Evolutionary conservation across 1,140 invertebrate genomes (phyloP).

Genomic region (Tyrophagus putrescentiae): DNA sequence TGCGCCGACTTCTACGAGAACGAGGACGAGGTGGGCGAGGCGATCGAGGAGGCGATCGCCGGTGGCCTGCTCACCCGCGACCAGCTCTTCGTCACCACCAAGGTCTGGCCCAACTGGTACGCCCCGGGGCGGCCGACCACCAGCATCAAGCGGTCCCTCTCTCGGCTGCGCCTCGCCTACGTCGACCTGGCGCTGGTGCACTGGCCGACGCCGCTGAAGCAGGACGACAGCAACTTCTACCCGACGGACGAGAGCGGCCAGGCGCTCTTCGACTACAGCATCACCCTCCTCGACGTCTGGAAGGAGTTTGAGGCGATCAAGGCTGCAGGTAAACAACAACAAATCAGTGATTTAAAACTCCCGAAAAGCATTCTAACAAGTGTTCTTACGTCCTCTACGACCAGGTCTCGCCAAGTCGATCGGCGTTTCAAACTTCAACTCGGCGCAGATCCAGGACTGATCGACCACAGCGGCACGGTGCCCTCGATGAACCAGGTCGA

Average conservation of each 20-base stretch:
- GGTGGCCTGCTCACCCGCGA: conserved; percentile 58
- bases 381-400: background rate
- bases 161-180: conserved; percentile 52
- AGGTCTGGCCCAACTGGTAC: conserved; percentile 49
- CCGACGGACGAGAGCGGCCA: conserved; percentile 33
- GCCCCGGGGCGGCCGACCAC: conserved; percentile 45
- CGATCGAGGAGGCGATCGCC: conserved; percentile 50
- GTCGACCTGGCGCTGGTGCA: conserved; percentile 68
- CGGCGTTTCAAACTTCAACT: conserved; percentile 82
- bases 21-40: conserved; percentile 65
- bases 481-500: conserved; percentile 57
- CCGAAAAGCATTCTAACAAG: background rate
- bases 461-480: conserved; percentile 49
- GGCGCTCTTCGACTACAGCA: background rate
- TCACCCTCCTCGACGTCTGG: conserved; percentile 8
- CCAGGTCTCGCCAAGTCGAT: conserved; percentile 57
- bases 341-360: conserved; percentile 43
- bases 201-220: conserved; percentile 51
- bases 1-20: conserved; percentile 72
- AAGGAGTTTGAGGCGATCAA: conserved; percentile 7
- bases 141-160: conserved; percentile 47
- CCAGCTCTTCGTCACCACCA: conserved; percentile 60
- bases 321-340: conserved; percentile 48
- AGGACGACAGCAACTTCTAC: conserved; percentile 44
- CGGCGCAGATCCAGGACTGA: conserved; percentile 56